A percentile compares a stretch with the other conserved stretches of the same genome.
These are phyloP conservation scores for Heliconius eleuchia DNA, from an alignment of 1,140 invertebrate genomes.

Conservation along the genomic window DNA sequence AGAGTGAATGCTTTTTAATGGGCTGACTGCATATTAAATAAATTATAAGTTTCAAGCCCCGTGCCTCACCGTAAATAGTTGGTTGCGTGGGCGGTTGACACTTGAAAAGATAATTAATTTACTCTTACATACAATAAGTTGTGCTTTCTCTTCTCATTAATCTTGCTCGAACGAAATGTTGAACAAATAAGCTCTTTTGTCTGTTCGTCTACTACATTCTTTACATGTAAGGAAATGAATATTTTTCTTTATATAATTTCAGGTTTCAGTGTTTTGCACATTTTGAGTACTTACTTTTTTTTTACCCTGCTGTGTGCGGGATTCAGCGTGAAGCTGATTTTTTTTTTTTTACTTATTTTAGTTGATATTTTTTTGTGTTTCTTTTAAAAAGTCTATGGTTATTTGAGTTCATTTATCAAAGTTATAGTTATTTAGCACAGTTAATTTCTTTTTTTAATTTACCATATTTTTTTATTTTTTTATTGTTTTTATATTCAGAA, in stretches of 20 bases:
- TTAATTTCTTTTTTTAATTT: too few relatives aligned
- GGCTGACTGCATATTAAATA: conserved; percentile 73
- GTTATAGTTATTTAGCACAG: too few relatives aligned
- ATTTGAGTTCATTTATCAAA: too few relatives aligned
- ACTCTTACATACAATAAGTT: conserved; percentile 50
- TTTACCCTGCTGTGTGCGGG: too few relatives aligned
- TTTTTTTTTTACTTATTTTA: not conserved
- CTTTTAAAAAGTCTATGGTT: too few relatives aligned
- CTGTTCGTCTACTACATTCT: not conserved
- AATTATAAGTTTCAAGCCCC: conserved; percentile 67
- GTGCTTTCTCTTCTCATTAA: conserved; percentile 52
- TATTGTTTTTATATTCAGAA: too few relatives aligned
- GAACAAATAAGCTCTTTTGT: conserved; percentile 33
- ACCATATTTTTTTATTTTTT: too few relatives aligned
- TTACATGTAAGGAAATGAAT: not conserved
- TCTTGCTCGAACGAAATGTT: conserved; percentile 37
- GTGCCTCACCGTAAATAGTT: conserved; percentile 57
- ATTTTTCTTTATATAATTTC: not conserved
- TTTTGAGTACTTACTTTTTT: not conserved
- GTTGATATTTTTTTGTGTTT: not conserved
- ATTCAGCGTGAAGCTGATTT: too few relatives aligned
- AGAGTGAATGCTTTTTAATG: conserved; percentile 76
- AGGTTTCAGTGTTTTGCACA: not conserved
- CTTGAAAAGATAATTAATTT: conserved; percentile 70
- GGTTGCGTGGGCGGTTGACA: conserved; percentile 52